These are phyloP conservation scores for Varecia variegata DNA, from an alignment of 2,797 vertebrate species.

Conservation along the genomic window DNA sequence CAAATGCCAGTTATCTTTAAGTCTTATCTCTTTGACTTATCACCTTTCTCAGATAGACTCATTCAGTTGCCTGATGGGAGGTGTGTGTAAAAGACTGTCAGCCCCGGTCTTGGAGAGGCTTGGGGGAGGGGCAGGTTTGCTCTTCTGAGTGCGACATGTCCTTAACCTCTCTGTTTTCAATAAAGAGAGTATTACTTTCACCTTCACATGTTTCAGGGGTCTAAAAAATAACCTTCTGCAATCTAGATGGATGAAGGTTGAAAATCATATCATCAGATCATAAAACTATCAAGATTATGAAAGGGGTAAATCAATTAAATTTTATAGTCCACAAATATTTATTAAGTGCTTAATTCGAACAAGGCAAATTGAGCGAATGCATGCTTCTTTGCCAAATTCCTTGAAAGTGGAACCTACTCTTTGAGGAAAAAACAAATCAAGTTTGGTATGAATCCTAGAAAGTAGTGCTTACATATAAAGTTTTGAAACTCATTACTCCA, in stretches of 20 bases:
- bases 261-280: conserved; percentile 12
- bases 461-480: background rate
- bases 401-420: background rate
- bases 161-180: background rate
- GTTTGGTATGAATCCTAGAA: background rate
- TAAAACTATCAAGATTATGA: conserved; percentile 43
- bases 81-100: background rate
- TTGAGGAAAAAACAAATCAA: background rate
- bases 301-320: conserved; percentile 7
- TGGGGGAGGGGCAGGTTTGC: background rate
- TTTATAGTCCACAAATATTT: conserved; percentile 41
- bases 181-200: background rate
- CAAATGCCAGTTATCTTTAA: background rate
- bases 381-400: conserved; percentile 25
- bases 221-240: background rate
- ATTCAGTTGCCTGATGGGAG: background rate
- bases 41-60: background rate
- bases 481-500: conserved; percentile 27
- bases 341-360: conserved; percentile 5
- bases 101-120: background rate
- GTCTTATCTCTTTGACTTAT: background rate
- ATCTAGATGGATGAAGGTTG: background rate
- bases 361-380: background rate
- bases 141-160: background rate
- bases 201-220: background rate